phyloP scores from a whole-genome alignment of 2,113 vertebrate genomes.

The Arizona elegans region DNA sequence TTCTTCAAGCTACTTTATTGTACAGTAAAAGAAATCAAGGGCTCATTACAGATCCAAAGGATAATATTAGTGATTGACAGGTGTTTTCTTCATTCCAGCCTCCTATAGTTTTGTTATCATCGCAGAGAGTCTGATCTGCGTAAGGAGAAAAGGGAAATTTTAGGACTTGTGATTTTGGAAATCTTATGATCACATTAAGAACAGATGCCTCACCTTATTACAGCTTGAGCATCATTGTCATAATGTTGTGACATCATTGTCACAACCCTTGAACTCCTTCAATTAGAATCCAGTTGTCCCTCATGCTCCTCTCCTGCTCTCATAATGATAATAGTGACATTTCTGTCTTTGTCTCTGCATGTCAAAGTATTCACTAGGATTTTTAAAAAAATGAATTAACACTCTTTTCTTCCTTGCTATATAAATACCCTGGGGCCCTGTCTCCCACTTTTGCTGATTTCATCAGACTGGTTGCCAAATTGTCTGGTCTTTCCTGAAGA shows the following conservation, averaged over 20 bases:
- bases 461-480: background rate
- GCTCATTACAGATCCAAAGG: background rate
- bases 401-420: background rate
- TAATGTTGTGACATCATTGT: background rate
- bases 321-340: constrained; percentile 38
- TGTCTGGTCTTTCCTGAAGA: background rate
- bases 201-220: background rate
- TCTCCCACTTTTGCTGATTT: background rate
- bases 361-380: constrained; percentile 23
- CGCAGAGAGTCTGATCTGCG: background rate
- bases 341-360: constrained; percentile 37
- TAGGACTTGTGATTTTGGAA: constrained; percentile 10
- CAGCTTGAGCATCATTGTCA: constrained; percentile 22
- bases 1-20: background rate
- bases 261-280: background rate
- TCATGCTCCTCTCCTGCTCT: background rate
- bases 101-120: background rate
- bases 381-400: background rate
- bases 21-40: background rate
- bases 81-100: constrained; percentile 31
- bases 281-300: constrained; percentile 45
- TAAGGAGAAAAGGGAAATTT: background rate
- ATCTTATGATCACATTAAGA: constrained; percentile 22
- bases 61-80: background rate
- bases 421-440: background rate